Base-by-base conservation (phyloP, 2,888 invertebrate species). In the Xestoiulus laeticollis region DNA sequence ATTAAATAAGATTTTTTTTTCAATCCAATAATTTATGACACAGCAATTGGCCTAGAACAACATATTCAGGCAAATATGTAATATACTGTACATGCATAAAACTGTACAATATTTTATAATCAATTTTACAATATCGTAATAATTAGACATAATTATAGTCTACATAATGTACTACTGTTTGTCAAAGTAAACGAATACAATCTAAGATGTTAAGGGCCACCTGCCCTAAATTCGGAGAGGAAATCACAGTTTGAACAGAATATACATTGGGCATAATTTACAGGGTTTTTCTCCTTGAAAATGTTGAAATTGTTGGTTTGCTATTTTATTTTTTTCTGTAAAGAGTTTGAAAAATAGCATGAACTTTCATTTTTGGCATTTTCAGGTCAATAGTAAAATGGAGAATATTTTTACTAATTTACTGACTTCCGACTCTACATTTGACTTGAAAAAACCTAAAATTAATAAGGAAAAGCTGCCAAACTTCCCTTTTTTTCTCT, bases 1-100 rank as follows among this genome's bases (percentile, higher is more conserved):
- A 68, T 12, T 68, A 68, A 68, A 26, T 68, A 68, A 68, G 26
- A 68, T 68, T 68, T n/a, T 59, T 43, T 59, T 59, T 68, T 68
- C 68, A 68, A 68, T 68, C 68, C 68, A 26, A 68, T 68, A n/a
- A 68, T 68, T 68, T 68, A 68, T 68, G 68, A 68, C 68, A 68
- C 68, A 68, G 68, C 68, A 68, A 68, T n/a, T 68, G 68, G 68
- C 68, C 68, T 68, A 68, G 68, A 44, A 68, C 68, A n/a, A 68
- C 68, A 68, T 68, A 68, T 68, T 26, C 68, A 68, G 68, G 68
- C 68, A 68, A 26, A 68, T 68, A 68, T n/a, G 26, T 68, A 68
- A 26, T 26, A 68, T 68, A 68, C 68, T 68, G 68, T 68, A 68
- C 68, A 68, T 68, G 68, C 68, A 68, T 68, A 68, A 53, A 68